Conservation (phyloP, 37 sponge, comb jelly and placozoan species). For the Aplysina aerophoba region DNA sequence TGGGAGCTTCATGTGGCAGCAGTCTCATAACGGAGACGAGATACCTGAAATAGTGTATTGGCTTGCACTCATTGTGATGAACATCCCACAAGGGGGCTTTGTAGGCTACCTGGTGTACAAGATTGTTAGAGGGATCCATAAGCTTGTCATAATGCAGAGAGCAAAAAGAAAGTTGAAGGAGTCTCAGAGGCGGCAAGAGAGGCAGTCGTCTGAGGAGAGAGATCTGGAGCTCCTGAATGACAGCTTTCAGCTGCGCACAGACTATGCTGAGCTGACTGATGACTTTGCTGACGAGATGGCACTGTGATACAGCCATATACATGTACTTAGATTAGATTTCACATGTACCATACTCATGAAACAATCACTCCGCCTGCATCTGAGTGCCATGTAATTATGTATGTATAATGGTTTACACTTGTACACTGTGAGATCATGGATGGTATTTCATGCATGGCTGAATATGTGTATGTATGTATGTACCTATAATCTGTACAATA, state of each 20-base stretch:
- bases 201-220: background rate
- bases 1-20: background rate
- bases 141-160: background rate
- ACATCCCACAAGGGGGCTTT: slow-evolving; percentile 1
- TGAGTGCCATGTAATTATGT: too few species aligned
- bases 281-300: too few species aligned
- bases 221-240: background rate
- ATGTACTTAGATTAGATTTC: too few species aligned
- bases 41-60: background rate
- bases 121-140: background rate
- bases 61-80: background rate
- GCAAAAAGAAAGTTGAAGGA: background rate
- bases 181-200: background rate
- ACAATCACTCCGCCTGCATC: too few species aligned
- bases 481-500: too few species aligned
- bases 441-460: too few species aligned
- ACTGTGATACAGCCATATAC: too few species aligned
- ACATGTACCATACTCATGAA: too few species aligned
- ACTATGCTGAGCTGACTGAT: background rate
- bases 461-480: too few species aligned
- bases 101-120: slow-evolving; percentile 4
- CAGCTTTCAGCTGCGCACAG: slow-evolving; percentile 6
- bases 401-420: too few species aligned
- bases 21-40: background rate
- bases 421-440: too few species aligned